Evolutionary conservation across 1,140 invertebrate genomes (phyloP).

Genomic region (Drosophila trapezifrons): DNA sequence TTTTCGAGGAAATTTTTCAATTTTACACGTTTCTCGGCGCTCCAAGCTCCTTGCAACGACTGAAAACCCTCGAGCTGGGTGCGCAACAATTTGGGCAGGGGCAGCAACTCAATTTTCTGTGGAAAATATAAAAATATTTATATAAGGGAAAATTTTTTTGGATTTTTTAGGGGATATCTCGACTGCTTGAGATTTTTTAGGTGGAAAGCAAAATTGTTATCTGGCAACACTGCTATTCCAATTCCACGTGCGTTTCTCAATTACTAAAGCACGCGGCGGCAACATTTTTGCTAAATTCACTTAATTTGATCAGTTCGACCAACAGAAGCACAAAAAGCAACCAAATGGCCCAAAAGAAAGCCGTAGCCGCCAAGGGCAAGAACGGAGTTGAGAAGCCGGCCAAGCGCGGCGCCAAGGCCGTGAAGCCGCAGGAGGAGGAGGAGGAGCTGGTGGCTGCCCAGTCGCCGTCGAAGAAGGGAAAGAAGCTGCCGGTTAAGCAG

Average conservation of each 20-base stretch:
- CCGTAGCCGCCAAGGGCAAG: constrained; percentile 37
- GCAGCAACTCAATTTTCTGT: no score
- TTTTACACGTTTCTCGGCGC: no score
- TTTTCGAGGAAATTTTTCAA: no score
- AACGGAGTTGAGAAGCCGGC: constrained; percentile 24
- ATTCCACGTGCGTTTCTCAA: constrained; percentile 15
- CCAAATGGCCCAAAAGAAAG: constrained; percentile 63
- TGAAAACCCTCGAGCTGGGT: no score
- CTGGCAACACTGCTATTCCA: no score
- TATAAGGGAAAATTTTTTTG: no score
- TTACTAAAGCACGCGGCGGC: constrained; percentile 8
- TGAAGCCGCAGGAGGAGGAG: constrained; percentile 21
- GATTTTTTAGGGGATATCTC: no score
- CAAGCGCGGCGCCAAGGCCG: constrained; percentile 45
- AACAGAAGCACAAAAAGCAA: not conserved
- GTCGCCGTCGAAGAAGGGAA: constrained; percentile 31
- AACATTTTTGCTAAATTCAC: not conserved
- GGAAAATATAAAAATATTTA: no score
- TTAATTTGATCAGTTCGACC: not conserved
- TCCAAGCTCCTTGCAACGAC: no score
- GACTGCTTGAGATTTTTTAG: no score
- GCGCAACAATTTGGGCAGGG: no score
- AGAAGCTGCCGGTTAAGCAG: constrained; percentile 40
- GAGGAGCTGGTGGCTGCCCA: constrained; percentile 30
- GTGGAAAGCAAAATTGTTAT: no score